These are phyloP conservation scores for Sakesphorus luctuosus DNA, from an alignment of 2,113 vertebrate species.

Conservation along the genomic window DNA sequence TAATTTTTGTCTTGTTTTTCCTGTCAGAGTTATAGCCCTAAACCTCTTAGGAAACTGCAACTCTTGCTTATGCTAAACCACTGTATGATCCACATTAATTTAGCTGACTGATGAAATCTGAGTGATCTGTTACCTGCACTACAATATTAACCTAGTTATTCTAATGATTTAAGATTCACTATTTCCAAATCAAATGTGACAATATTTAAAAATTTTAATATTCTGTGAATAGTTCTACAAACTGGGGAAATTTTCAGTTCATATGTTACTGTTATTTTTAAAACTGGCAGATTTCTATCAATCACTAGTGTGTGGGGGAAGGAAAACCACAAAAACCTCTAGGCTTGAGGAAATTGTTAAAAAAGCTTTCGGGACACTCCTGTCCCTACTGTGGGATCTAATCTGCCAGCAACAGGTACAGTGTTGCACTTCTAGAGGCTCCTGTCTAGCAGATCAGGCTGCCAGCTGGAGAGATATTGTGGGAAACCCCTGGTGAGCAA, in stretches of 20 bases:
- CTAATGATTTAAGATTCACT: not conserved
- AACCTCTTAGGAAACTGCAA: not conserved
- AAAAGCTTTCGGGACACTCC: not conserved
- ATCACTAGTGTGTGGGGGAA: not conserved
- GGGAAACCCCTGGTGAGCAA: constrained; percentile 61
- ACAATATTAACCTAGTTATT: not conserved
- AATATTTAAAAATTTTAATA: not conserved
- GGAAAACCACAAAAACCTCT: not conserved
- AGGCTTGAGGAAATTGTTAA: not conserved
- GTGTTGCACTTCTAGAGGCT: not conserved
- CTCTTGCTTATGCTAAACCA: not conserved
- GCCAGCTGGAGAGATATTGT: constrained; percentile 46
- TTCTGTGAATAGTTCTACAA: not conserved
- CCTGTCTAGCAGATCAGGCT: constrained; percentile 17
- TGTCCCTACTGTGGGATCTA: not conserved
- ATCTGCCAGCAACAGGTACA: constrained; percentile 35
- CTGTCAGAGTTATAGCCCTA: not conserved
- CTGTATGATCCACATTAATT: not conserved
- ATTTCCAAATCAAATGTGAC: not conserved
- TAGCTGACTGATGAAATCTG: not conserved
- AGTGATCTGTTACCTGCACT: not conserved
- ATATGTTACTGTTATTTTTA: not conserved
- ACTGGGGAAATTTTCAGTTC: not conserved
- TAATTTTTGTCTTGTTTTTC: not conserved
- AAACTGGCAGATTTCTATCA: not conserved